These are phyloP conservation scores for Lepidocolaptes lacrymiger DNA, from an alignment of 2,797 vertebrate genomes.

Conservation along the genomic window DNA sequence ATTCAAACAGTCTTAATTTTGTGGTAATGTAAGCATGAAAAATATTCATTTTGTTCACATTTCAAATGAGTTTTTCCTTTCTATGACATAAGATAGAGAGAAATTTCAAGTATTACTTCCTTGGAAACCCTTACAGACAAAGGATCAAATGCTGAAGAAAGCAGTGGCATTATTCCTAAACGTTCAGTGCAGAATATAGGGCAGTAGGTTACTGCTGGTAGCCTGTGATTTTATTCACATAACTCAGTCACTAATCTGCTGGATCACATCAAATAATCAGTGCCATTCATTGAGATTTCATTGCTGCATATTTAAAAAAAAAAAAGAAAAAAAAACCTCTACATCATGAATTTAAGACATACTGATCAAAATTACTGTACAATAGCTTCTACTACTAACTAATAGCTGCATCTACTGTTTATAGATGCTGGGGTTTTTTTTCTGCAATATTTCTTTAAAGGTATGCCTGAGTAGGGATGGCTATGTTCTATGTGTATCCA, in stretches of 20 bases:
- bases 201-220: background rate
- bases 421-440: background rate
- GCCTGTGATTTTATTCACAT: background rate
- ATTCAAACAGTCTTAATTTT: slow-evolving; percentile 35
- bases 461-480: background rate
- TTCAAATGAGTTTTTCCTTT: slow-evolving; percentile 18
- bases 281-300: background rate
- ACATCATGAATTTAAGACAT: background rate
- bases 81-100: background rate
- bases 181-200: background rate
- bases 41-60: slow-evolving; percentile 14
- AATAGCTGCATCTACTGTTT: background rate
- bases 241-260: background rate
- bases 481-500: background rate
- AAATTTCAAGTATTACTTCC: background rate
- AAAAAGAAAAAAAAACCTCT: no score
- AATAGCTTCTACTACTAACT: background rate
- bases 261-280: background rate
- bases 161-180: background rate
- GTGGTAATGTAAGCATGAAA: slow-evolving; percentile 28
- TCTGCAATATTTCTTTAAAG: background rate
- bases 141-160: background rate
- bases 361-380: background rate
- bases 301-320: background rate
- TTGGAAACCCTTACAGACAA: background rate